Evolutionary conservation across 2,888 invertebrate genomes (phyloP).

Genomic region (Corbicula japonica): DNA sequence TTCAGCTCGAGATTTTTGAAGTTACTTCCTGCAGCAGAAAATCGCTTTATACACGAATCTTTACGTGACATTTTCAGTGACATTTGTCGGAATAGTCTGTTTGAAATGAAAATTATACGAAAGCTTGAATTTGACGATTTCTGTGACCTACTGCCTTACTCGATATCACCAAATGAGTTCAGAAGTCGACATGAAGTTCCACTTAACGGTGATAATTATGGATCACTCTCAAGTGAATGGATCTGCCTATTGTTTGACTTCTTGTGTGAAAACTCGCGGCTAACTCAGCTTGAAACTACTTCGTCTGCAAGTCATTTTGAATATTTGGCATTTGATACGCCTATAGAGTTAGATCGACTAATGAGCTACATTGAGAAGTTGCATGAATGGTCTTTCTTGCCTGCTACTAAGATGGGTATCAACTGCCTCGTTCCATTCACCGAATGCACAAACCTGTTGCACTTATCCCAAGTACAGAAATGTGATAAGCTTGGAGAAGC

Average conservation of each 20-base stretch:
- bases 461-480: no score
- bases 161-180: background rate
- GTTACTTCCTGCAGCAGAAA: conserved; percentile 40
- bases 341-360: no score
- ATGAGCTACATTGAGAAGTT: no score
- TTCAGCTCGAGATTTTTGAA: conserved; percentile 32
- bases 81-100: no score
- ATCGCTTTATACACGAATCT: conserved; percentile 38
- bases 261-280: conserved; percentile 1
- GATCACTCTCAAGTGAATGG: background rate
- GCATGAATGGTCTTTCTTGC: no score
- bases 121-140: conserved; percentile 6
- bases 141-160: background rate
- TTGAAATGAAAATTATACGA: conserved; percentile 7
- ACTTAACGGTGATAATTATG: no score
- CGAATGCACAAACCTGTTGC: no score
- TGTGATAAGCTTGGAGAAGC: background rate
- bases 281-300: no score
- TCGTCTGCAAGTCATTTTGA: no score
- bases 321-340: no score
- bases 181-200: background rate
- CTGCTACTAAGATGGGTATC: no score
- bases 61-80: conserved; percentile 12
- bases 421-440: no score
- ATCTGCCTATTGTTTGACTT: conserved; percentile 19